Evolutionary conservation across 37 sponge, comb jelly and placozoan genomes (phyloP).

Genomic region (Dysidea cf. avara): DNA sequence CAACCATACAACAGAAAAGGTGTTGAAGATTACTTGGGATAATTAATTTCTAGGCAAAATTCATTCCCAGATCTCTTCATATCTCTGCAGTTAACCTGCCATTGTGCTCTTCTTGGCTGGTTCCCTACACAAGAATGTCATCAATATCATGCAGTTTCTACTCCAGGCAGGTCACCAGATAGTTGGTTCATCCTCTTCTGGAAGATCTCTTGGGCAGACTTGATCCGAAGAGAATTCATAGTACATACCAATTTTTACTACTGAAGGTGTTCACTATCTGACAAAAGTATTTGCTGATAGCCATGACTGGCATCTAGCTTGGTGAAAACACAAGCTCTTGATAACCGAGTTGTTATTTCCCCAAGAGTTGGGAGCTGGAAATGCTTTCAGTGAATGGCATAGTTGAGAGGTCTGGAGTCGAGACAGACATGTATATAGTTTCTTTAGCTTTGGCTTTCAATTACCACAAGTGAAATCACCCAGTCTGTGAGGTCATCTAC

Average conservation of each 20-base stretch:
- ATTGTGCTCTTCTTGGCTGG: conserved; percentile 11
- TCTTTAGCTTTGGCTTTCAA: not conserved
- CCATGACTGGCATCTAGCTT: conserved; percentile 4
- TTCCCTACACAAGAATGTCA: conserved; percentile 8
- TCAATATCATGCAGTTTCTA: conserved; percentile 6
- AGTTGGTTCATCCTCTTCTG: conserved; percentile 12
- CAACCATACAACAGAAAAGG: no score
- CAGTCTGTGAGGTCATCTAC: conserved; percentile 4
- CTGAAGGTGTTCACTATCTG: not conserved
- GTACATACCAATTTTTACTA: not conserved
- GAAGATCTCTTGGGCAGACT: conserved; percentile 1
- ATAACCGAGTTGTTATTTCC: not conserved
- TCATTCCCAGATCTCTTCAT: not conserved
- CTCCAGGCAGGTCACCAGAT: conserved; percentile 16
- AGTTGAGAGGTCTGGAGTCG: conserved; percentile 8
- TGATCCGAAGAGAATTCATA: not conserved
- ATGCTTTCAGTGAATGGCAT: not conserved
- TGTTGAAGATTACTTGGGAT: no score
- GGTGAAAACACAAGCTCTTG: no score
- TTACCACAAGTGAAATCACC: not conserved
- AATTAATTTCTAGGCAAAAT: no score
- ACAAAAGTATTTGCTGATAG: conserved; percentile 10
- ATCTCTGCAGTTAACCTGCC: not conserved
- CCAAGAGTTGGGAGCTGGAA: conserved; percentile 12
- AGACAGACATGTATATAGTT: conserved; percentile 7